Percentiles rank a stretch among this genome's conserved stretches.
phyloP scores from a whole-genome alignment of 64 coral and sea anemone genomes.

The Stichodactyla helianthus region DNA sequence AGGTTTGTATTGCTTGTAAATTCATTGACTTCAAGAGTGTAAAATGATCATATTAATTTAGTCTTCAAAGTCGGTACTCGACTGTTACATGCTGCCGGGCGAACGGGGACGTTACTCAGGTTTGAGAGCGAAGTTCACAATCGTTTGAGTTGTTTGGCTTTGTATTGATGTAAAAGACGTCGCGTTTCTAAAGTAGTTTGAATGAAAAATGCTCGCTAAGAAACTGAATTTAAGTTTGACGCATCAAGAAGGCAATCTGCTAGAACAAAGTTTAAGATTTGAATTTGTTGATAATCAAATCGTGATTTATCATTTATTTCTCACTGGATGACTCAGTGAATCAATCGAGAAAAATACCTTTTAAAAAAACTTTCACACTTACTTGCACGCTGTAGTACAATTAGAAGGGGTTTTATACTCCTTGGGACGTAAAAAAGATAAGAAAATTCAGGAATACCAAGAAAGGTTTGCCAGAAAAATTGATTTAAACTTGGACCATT shows the following conservation, averaged over 20 bases:
- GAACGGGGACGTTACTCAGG: too few relatives aligned
- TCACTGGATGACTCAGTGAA: neutral
- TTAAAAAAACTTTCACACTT: too few relatives aligned
- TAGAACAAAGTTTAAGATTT: neutral
- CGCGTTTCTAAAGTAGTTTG: too few relatives aligned
- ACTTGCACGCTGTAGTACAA: too few relatives aligned
- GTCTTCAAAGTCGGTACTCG: neutral
- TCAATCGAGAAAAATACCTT: neutral
- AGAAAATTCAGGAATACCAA: too few relatives aligned
- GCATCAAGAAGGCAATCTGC: neutral
- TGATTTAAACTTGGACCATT: too few relatives aligned
- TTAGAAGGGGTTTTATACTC: too few relatives aligned
- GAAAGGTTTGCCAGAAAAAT: too few relatives aligned
- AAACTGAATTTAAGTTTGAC: neutral
- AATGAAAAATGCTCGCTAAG: too few relatives aligned
- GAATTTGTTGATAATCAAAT: neutral
- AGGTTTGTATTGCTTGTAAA: neutral
- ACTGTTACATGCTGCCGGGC: too few relatives aligned
- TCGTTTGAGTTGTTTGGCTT: neutral
- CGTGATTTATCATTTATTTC: neutral
- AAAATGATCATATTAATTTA: neutral
- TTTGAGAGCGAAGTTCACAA: neutral
- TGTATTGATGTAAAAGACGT: neutral
- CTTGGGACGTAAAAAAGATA: too few relatives aligned
- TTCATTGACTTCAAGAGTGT: slow-evolving; percentile 9